phyloP scores from a whole-genome alignment of 2,888 invertebrate genomes.

The Galeruca laticollis region DNA sequence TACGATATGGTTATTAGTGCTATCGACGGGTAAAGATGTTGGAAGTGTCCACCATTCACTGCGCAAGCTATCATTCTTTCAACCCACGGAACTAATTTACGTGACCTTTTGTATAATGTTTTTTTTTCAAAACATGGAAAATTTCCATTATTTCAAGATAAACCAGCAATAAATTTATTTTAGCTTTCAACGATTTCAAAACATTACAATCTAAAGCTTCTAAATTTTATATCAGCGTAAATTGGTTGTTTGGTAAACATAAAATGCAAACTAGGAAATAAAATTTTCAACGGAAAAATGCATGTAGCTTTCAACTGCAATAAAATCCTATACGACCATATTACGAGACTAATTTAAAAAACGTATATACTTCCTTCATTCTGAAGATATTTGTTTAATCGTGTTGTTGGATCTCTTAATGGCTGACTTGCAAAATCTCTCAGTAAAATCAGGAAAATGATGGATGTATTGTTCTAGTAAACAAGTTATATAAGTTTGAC shows the following conservation, averaged over 20 bases:
- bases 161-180: slow-evolving; percentile 1
- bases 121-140: too few relatives aligned
- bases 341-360: not conserved
- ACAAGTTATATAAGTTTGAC: not conserved
- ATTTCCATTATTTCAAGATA: not conserved
- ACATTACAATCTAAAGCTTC: not conserved
- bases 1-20: too few relatives aligned
- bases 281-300: not conserved
- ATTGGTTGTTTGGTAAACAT: slow-evolving; percentile 17
- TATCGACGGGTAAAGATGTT: too few relatives aligned
- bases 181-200: not conserved
- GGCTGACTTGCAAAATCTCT: not conserved
- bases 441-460: not conserved
- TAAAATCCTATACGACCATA: not conserved
- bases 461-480: not conserved
- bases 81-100: too few relatives aligned
- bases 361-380: not conserved
- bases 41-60: too few relatives aligned
- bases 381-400: not conserved
- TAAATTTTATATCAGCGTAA: slow-evolving; percentile 3
- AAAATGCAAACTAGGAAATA: slow-evolving; percentile 14
- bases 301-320: not conserved
- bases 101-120: too few relatives aligned
- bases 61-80: too few relatives aligned
- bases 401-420: not conserved